Percentiles rank a stretch among this genome's conserved stretches.
These are phyloP conservation scores for Lepus europaeus DNA, from an alignment of 2,113 vertebrate species.

Conservation along the genomic window DNA sequence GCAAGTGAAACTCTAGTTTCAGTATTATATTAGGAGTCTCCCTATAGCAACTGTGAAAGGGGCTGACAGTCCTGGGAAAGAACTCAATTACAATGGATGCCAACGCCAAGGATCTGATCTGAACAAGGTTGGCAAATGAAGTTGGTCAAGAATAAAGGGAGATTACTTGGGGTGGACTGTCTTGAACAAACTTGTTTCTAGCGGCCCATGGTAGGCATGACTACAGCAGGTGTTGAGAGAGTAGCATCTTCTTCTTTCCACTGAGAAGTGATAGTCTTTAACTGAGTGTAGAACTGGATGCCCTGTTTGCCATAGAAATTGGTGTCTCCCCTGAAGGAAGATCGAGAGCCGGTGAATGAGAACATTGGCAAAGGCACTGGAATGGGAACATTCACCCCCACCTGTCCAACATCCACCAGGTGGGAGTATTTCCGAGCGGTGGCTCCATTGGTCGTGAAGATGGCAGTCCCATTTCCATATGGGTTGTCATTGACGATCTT, in stretches of 20 bases:
- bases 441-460: slow-evolving; percentile 98
- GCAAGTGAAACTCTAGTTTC: slow-evolving; percentile 68
- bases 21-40: slow-evolving; percentile 54
- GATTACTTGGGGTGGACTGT: slow-evolving; percentile 61
- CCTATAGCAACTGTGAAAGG: slow-evolving; percentile 34
- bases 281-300: slow-evolving; percentile 97
- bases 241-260: slow-evolving; percentile 99
- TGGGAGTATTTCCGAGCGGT: slow-evolving; percentile 97
- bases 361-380: slow-evolving; percentile 99
- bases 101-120: slow-evolving; percentile 66
- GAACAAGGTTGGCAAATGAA: slow-evolving; percentile 72
- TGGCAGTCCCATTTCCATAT: slow-evolving; percentile 98
- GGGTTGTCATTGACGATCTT: slow-evolving; percentile 94
- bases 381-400: slow-evolving; percentile 97
- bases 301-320: slow-evolving; percentile 99
- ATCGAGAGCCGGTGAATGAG: slow-evolving; percentile 96
- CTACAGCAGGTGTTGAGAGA: slow-evolving; percentile 93
- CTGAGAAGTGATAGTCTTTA: slow-evolving; percentile 97
- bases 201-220: slow-evolving; percentile 98
- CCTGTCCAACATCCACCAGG: slow-evolving; percentile 96
- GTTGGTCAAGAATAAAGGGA: slow-evolving; percentile 55
- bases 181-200: slow-evolving; percentile 84
- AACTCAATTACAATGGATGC: slow-evolving; percentile 64
- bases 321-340: slow-evolving; percentile 96
- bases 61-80: slow-evolving; percentile 65